Conservation (phyloP, 2,113 vertebrate species). For the Boulengeromyrus knoepffleri region DNA sequence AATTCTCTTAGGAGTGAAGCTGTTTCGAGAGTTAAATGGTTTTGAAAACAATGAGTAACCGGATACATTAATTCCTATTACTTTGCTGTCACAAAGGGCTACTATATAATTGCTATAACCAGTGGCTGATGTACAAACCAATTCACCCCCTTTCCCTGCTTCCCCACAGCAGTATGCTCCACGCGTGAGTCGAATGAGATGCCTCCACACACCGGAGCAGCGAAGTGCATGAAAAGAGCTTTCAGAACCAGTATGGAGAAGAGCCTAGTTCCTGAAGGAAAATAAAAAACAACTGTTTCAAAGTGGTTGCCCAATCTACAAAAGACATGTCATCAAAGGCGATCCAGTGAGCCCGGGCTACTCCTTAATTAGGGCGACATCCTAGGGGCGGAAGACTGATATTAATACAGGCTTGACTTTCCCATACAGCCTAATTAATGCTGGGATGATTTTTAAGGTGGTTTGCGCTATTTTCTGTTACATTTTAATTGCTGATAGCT, state of each 20-base stretch:
- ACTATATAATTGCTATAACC: neutral
- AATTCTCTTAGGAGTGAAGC: neutral
- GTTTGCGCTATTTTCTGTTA: neutral
- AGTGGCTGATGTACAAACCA: slow-evolving; percentile 25
- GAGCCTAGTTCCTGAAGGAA: neutral
- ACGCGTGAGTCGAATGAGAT: neutral
- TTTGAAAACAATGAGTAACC: neutral
- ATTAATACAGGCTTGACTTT: neutral
- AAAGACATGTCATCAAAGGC: neutral
- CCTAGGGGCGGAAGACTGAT: neutral
- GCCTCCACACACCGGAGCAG: slow-evolving; percentile 58
- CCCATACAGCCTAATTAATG: neutral
- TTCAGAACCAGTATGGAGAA: neutral
- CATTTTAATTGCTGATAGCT: neutral
- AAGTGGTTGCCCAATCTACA: neutral
- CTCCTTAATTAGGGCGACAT: neutral
- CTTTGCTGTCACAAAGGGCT: neutral
- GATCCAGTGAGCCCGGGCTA: neutral
- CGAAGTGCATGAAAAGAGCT: slow-evolving; percentile 34
- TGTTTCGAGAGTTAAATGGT: neutral
- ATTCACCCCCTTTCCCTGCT: neutral
- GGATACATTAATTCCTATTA: neutral
- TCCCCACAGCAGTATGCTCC: neutral
- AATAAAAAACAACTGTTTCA: neutral
- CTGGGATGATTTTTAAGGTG: neutral